Evolutionary conservation across 2,113 vertebrate genomes (phyloP).

Genomic region (Hemibagrus wyckioides): DNA sequence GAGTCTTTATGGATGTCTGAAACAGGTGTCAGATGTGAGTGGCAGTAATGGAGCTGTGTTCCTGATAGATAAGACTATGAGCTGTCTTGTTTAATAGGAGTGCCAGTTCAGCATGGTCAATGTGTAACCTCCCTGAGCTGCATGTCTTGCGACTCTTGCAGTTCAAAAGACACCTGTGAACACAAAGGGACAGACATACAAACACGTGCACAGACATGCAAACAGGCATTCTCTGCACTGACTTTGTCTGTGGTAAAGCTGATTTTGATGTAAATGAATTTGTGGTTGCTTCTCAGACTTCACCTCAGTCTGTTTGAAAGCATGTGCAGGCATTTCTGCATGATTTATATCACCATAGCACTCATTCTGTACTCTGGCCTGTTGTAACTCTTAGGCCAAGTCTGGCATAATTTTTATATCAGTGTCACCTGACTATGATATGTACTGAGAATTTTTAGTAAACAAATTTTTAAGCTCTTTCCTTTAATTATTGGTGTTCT

Average conservation of each 20-base stretch:
- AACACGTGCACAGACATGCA: slow-evolving; percentile 12
- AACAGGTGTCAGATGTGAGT: slow-evolving; percentile 47
- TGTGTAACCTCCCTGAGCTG: slow-evolving; percentile 17
- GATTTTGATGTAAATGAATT: slow-evolving; percentile 10
- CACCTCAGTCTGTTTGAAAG: not conserved
- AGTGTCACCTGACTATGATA: slow-evolving; percentile 25
- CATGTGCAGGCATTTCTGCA: not conserved
- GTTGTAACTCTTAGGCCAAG: slow-evolving; percentile 48
- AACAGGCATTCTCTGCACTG: slow-evolving; percentile 4
- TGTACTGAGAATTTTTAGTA: slow-evolving; percentile 16
- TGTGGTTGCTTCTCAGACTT: slow-evolving; percentile 33
- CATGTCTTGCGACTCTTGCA: slow-evolving; percentile 12
- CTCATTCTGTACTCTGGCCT: slow-evolving; percentile 39
- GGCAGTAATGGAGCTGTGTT: slow-evolving; percentile 56
- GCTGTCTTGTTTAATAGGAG: slow-evolving; percentile 26
- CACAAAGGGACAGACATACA: not conserved
- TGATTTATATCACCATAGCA: slow-evolving; percentile 10
- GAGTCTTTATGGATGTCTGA: slow-evolving; percentile 51
- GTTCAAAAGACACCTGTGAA: slow-evolving; percentile 31
- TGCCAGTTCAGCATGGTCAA: slow-evolving; percentile 40
- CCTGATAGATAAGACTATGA: slow-evolving; percentile 63
- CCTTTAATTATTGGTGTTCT: slow-evolving; percentile 42
- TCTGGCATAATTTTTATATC: slow-evolving; percentile 40
- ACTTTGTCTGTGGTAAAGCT: slow-evolving; percentile 9
- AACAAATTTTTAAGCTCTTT: slow-evolving; percentile 42